Evolutionary conservation across 2,888 invertebrate species (phyloP).

Genomic region (Buathra laborator): DNA sequence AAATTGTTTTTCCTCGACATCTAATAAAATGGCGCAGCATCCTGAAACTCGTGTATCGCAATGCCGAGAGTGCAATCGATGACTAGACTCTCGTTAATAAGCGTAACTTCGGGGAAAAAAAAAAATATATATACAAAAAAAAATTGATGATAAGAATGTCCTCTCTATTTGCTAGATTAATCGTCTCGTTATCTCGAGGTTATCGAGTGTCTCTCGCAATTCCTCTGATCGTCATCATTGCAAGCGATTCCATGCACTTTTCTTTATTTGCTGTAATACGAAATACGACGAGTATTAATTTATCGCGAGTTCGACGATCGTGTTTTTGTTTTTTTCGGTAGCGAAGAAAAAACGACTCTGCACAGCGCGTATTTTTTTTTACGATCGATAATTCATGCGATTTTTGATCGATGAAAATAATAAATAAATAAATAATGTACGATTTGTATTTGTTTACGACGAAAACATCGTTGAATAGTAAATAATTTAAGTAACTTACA

Average conservation of each 20-base stretch:
- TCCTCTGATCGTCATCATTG: not conserved
- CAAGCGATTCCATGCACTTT: not conserved
- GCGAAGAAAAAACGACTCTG: not conserved
- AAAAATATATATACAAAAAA: not conserved
- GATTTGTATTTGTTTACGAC: no score
- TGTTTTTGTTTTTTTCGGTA: not conserved
- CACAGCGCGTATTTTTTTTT: no score
- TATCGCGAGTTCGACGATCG: no score
- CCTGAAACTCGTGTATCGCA: not conserved
- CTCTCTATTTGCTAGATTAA: conserved; percentile 3
- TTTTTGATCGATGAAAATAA: not conserved
- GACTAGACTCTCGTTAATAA: not conserved
- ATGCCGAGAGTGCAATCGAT: not conserved
- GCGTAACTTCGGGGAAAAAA: not conserved
- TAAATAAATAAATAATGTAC: not conserved
- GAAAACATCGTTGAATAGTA: no score
- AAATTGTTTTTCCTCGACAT: conserved; percentile 21
- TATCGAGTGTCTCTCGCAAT: conserved; percentile 31
- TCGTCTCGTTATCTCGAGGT: conserved; percentile 51
- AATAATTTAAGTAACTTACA: not conserved
- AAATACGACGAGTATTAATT: no score
- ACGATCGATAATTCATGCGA: no score
- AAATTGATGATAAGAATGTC: conserved; percentile 40
- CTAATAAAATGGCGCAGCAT: conserved; percentile 55
- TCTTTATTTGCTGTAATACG: not conserved